These are phyloP conservation scores for Drosophila sordidula DNA, from an alignment of 2,888 invertebrate genomes.

Conservation along the genomic window DNA sequence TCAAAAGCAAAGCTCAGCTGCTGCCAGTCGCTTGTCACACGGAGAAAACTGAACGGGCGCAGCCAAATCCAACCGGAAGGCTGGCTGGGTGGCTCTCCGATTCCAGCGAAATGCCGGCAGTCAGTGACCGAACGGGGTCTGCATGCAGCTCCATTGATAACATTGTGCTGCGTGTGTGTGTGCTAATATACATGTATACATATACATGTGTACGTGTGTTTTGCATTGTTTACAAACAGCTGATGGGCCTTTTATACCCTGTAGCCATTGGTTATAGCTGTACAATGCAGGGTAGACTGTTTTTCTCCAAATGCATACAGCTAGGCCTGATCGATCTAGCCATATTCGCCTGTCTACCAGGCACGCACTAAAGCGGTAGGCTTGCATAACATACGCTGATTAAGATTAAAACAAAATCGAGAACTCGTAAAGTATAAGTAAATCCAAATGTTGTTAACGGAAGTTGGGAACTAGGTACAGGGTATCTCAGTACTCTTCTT, in stretches of 20 bases:
- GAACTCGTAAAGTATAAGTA: background rate
- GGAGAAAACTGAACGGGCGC: slow-evolving; percentile 5
- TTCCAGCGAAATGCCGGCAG: slow-evolving; percentile 31
- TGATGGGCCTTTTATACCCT: slow-evolving; percentile 30
- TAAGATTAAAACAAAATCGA: no score
- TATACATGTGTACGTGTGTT: slow-evolving; percentile 15
- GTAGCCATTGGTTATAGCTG: background rate
- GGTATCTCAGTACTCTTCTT: background rate
- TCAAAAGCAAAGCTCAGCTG: slow-evolving; percentile 42
- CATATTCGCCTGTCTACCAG: no score
- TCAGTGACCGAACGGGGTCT: slow-evolving; percentile 28
- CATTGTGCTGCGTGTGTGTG: slow-evolving; percentile 18
- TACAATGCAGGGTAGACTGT: background rate
- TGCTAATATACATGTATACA: slow-evolving; percentile 3
- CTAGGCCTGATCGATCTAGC: no score
- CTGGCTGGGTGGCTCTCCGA: slow-evolving; percentile 4
- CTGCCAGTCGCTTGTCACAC: slow-evolving; percentile 18
- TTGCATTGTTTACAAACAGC: slow-evolving; percentile 76
- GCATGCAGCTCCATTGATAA: slow-evolving; percentile 51
- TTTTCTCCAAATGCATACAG: no score
- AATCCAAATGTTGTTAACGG: background rate
- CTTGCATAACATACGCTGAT: no score
- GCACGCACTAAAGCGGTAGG: no score
- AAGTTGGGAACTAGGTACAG: background rate
- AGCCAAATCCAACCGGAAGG: slow-evolving; percentile 10